Evolutionary conservation across 2,113 vertebrate species (phyloP), one percentile per base, ranked within the genome.

Genomic region (Notothenia coriiceps): DNA sequence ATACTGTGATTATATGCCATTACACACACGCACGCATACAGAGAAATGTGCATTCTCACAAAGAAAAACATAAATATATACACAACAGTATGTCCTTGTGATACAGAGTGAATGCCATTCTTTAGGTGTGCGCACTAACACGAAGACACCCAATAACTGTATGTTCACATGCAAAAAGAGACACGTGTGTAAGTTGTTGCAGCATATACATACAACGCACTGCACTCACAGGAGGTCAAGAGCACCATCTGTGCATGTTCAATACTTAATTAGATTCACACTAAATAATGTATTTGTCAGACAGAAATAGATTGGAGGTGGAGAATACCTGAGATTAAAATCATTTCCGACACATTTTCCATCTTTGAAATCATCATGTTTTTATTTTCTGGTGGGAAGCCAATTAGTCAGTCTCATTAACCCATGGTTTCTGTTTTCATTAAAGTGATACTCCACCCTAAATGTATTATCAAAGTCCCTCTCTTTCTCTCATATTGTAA

Each of bases 191-290:
- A 70, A 52, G 79, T 72, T 74, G 80, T 85, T 77, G 46, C 29
- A 25, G 52, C 52, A 59, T 50, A 78, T 74, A 84, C 55, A 66
- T 79, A 88, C 71, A 83, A 82, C 60, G 20, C 61, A 68, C 63
- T 13, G 62, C 85, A 74, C 84, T 86, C 77, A 81, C 80, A 63
- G 82, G 74, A 90, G 92, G 91, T 92, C 91, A 93, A 84, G 84
- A 87, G 81, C 91, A 84, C 91, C 93, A 94, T 94, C 93, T 94
- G 94, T 91, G 88, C 88, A 85, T 89, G 91, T 92, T 95, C 89
- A 94, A 93, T 95, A 86, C 88, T 93, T 94, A 92, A 94, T 95
- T 91, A 95, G 86, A 90, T 86, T 85, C 85, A 85, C 85, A 70
- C 89, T 93, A 86, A 95, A 93, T 91, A 75, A 92, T 94, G 86